Evolutionary conservation across 2,113 vertebrate species (phyloP), one percentile per base, ranked within the genome.

Genomic region (Cryptomyrus ogoouensis): DNA sequence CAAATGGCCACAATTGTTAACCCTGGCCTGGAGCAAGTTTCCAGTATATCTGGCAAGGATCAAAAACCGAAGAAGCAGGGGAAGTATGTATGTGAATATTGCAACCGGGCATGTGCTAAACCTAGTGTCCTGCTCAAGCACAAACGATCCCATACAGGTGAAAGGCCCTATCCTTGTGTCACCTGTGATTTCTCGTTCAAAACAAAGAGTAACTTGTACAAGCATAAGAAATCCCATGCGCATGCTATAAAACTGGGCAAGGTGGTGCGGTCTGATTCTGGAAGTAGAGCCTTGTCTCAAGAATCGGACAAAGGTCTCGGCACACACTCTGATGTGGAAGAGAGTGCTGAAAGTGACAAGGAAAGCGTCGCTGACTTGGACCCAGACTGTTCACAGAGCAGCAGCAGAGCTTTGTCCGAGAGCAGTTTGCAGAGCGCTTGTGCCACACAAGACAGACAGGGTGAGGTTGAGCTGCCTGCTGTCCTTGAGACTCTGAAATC

Each of bases 221-320:
- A 99, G 97, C 99, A 99, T 97, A 99, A 99, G 94, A 99, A 99
- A 47, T 99, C 99, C 35, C 98, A 99, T n/a, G 98, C 99, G 0
- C 99, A 99, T 4, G 97, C 98, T 15, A 98, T 99, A 92, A 99
- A 99, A 94, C 96, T 99, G 89, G 98, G 98, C 15, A 97, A 99
- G 21, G 96, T 97, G 87, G 94, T 96, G 5, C 97, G 97, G 0
- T 96, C 97, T 0, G 98, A 98, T 91, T 96, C 97, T 3, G 95
- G 96, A 90, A 95, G 96, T 27, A 94, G 97, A 66, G 97, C 97
- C 47, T 91, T 98, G 24, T 97, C 98, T 49, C 97, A 97, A 9
- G 98, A 99, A 90, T 98, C 97, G 0, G 97, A 98, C 91, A 98
- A 97, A 96, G 97, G 97, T 90, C 94, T 97, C n/a, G 95, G 97